Percentiles rank a stretch among this genome's conserved stretches.
Conservation (phyloP, 2,113 vertebrate species). For the Cyprinodon tularosa region DNA sequence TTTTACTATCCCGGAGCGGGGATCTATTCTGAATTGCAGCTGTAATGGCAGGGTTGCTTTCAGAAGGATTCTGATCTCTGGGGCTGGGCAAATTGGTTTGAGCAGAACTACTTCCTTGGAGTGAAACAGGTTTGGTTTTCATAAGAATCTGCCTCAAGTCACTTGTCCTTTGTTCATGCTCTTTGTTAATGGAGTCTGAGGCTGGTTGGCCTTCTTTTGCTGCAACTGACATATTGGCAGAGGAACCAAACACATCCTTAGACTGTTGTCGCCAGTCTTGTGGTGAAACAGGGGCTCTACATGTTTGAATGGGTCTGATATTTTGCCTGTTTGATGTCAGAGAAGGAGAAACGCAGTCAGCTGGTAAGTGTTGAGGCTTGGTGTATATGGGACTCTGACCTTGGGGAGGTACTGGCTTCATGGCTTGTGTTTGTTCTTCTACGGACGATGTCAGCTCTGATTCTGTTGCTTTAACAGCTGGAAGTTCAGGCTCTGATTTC, state of each 20-base stretch:
- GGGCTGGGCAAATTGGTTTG: constrained; percentile 78
- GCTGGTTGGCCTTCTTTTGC: constrained; percentile 67
- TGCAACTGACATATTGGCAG: constrained; percentile 75
- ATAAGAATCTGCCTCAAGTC: constrained; percentile 95
- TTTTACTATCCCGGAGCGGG: constrained; percentile 77
- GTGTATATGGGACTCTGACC: constrained; percentile 66
- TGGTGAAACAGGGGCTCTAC: constrained; percentile 77
- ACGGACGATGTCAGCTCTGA: constrained; percentile 50
- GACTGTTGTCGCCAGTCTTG: constrained; percentile 86
- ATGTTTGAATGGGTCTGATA: constrained; percentile 72
- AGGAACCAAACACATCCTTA: constrained; percentile 81
- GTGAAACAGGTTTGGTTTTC: constrained; percentile 88
- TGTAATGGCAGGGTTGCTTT: constrained; percentile 58
- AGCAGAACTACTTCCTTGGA: constrained; percentile 61
- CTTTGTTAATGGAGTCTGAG: constrained; percentile 86
- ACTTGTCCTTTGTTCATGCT: constrained; percentile 85
- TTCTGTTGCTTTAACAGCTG: constrained; percentile 46
- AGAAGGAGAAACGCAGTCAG: constrained; percentile 67
- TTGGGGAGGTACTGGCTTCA: constrained; percentile 61
- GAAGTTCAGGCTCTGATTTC: constrained; percentile 63
- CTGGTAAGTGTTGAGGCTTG: constrained; percentile 63
- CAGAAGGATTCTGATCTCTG: constrained; percentile 77
- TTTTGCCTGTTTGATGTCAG: constrained; percentile 71
- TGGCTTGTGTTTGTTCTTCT: constrained; percentile 65
- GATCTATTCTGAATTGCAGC: constrained; percentile 79